phyloP scores from a whole-genome alignment of 2,888 invertebrate species.

The Rotaria sp. region DNA sequence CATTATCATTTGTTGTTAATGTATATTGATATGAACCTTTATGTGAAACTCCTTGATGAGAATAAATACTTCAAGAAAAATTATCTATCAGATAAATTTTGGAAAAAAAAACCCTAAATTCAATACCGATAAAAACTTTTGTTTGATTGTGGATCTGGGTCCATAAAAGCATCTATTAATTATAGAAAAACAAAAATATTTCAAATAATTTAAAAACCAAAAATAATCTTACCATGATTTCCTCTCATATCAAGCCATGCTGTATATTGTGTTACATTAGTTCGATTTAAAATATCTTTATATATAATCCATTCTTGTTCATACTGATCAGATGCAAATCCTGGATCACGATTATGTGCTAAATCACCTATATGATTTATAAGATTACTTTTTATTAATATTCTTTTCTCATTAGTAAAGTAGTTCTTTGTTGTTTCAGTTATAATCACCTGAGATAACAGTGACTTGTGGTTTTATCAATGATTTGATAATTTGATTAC shows the following conservation, averaged over 20 bases:
- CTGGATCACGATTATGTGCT: not conserved
- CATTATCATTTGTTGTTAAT: constrained; percentile 55
- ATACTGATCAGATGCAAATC: constrained; percentile 68
- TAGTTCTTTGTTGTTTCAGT: too few species aligned
- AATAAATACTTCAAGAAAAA: constrained; percentile 61
- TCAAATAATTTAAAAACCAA: not conserved
- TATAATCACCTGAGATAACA: not conserved
- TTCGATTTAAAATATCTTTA: constrained; percentile 64
- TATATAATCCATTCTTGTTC: constrained; percentile 76
- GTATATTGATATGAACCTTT: constrained; percentile 46
- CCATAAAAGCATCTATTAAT: constrained; percentile 36
- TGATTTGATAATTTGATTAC: not conserved
- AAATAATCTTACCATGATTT: constrained; percentile 69
- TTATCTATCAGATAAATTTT: too few species aligned
- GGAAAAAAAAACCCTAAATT: too few species aligned
- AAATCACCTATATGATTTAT: not conserved
- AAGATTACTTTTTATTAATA: not conserved
- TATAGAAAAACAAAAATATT: not conserved
- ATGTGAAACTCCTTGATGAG: constrained; percentile 68
- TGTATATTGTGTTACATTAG: constrained; percentile 65
- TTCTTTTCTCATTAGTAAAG: not conserved
- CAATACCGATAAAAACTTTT: constrained; percentile 33
- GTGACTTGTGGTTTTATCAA: not conserved
- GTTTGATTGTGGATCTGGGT: constrained; percentile 14
- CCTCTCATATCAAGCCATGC: constrained; percentile 81